Percentiles rank a stretch among this genome's conserved stretches.
These are phyloP conservation scores for Tyto alba DNA, from an alignment of 2,113 vertebrate genomes.

Conservation along the genomic window DNA sequence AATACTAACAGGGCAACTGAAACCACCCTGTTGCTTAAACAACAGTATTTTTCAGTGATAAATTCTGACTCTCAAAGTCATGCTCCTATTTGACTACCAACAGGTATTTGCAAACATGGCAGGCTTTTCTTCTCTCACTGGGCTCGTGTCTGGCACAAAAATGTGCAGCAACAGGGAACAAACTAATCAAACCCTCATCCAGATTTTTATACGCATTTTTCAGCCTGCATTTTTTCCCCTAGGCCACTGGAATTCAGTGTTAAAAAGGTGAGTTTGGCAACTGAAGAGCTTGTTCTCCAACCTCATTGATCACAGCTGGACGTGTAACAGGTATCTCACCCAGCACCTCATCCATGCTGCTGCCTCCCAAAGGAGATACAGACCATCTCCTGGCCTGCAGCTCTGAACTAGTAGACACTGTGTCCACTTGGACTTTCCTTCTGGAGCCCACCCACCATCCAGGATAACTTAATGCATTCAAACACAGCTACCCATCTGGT, in stretches of 20 bases:
- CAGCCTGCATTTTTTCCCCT: not conserved
- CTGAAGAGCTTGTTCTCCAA: not conserved
- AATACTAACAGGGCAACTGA: not conserved
- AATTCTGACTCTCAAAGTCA: not conserved
- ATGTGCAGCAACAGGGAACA: not conserved
- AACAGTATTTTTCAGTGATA: not conserved
- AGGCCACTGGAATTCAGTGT: not conserved
- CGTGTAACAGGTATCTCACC: not conserved
- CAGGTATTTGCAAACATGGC: not conserved
- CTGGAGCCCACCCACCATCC: rapidly evolving
- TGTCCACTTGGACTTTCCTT: not conserved
- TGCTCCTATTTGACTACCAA: not conserved
- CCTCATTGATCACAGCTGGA: not conserved
- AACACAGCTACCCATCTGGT: not conserved
- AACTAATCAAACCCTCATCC: not conserved
- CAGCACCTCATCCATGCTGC: not conserved
- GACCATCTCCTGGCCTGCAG: not conserved
- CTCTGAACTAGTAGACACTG: not conserved
- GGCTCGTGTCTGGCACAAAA: not conserved
- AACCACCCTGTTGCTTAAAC: not conserved
- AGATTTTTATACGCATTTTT: not conserved
- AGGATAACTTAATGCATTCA: not conserved
- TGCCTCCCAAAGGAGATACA: not conserved
- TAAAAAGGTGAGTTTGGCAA: not conserved
- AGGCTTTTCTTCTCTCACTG: not conserved